A percentile compares a stretch with the other conserved stretches of the same genome.
Evolutionary conservation across 2,797 vertebrate genomes (phyloP).

Genomic region (Potorous gilbertii): DNA sequence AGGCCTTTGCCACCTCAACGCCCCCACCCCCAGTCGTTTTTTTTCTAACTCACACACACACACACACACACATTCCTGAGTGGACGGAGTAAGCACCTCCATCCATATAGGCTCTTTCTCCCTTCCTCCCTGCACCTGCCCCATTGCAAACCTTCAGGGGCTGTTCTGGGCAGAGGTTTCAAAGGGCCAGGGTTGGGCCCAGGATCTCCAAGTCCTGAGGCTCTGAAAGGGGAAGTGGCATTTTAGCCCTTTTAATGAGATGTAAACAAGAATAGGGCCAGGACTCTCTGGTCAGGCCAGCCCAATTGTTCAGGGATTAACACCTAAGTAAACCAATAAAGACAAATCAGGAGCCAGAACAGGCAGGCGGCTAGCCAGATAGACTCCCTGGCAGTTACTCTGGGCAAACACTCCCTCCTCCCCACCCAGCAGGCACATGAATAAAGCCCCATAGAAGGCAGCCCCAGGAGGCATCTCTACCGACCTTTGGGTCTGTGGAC

Average conservation of each 20-base stretch:
- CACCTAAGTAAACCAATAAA: constrained; percentile 86
- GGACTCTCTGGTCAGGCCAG: constrained; percentile 77
- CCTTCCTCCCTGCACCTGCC: constrained; percentile 64
- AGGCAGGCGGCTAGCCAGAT: constrained; percentile 73
- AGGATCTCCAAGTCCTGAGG: constrained; percentile 71
- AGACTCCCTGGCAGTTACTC: constrained; percentile 55
- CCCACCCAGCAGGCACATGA: constrained; percentile 23
- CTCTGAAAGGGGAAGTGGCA: constrained; percentile 81
- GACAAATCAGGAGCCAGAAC: constrained; percentile 66
- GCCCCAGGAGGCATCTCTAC: not conserved
- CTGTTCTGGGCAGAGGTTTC: constrained; percentile 72
- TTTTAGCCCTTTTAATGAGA: constrained; percentile 87
- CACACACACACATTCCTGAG: not conserved
- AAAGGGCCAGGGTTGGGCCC: constrained; percentile 63
- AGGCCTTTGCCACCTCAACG: not conserved
- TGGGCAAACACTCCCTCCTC: constrained; percentile 13
- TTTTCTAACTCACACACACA: not conserved
- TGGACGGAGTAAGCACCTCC: not conserved
- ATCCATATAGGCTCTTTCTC: not conserved
- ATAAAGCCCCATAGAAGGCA: constrained; percentile 31
- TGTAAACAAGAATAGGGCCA: constrained; percentile 85
- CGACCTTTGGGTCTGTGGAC: not conserved
- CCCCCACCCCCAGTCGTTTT: not conserved
- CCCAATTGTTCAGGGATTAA: constrained; percentile 86
- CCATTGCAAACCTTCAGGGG: not conserved